Evolutionary conservation across 2,888 invertebrate genomes (phyloP).

Genomic region (Phaonia tiefii): DNA sequence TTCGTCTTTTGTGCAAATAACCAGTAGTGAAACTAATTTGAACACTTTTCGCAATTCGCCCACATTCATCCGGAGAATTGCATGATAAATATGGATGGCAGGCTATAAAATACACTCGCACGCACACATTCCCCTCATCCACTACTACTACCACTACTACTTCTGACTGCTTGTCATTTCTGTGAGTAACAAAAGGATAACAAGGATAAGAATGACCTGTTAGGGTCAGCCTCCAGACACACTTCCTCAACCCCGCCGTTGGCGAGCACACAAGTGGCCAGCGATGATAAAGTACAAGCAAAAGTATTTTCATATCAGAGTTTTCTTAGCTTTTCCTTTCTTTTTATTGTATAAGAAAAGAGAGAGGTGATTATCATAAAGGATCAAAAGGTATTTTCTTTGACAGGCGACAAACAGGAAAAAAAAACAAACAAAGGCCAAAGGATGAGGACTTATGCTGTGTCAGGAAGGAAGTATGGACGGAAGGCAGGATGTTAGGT

Average conservation of each 20-base stretch:
- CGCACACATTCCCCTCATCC: neutral
- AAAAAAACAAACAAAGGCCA: neutral
- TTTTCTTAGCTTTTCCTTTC: neutral
- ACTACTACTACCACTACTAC: neutral
- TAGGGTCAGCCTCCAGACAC: neutral
- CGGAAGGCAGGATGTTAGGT: neutral
- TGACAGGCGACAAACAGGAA: neutral
- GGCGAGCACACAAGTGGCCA: constrained; percentile 18
- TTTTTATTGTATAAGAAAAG: neutral
- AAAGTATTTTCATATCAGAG: constrained; percentile 6
- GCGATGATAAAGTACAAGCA: constrained; percentile 33
- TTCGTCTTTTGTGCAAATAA: constrained; percentile 14
- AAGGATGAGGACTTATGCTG: neutral
- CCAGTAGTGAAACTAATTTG: constrained; percentile 38
- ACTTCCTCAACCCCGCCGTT: neutral
- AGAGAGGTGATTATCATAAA: constrained; percentile 34
- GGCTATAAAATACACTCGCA: constrained; percentile 37
- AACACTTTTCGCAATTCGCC: constrained; percentile 5
- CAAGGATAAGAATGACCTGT: neutral
- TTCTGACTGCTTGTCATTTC: neutral
- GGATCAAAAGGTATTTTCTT: constrained; percentile 36
- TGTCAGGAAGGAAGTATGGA: neutral
- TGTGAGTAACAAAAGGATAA: neutral
- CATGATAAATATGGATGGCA: constrained; percentile 35
- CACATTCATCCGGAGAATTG: neutral